phyloP scores from a whole-genome alignment of 2,888 invertebrate genomes.

The Trilocha varians region DNA sequence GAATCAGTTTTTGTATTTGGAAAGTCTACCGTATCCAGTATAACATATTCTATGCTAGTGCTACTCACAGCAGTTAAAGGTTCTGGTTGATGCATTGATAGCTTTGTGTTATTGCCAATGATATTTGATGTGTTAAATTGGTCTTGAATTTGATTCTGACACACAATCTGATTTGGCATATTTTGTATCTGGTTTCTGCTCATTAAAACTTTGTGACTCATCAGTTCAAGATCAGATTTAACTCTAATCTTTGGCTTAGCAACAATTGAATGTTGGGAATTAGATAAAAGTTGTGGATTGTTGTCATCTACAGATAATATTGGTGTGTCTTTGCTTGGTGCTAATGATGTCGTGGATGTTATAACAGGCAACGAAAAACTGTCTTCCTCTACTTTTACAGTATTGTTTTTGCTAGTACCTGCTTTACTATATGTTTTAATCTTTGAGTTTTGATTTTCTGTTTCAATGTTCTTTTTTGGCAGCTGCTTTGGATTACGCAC shows the following conservation, averaged over 20 bases:
- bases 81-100: background rate
- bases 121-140: no score
- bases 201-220: slow-evolving; percentile 34
- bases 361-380: slow-evolving; percentile 39
- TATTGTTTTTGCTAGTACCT: no score
- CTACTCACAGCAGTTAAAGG: background rate
- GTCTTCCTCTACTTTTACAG: slow-evolving; percentile 5
- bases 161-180: background rate
- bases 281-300: background rate
- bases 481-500: slow-evolving; percentile 56
- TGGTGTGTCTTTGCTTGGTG: slow-evolving; percentile 8
- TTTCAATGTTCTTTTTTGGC: slow-evolving; percentile 31
- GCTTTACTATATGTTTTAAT: no score
- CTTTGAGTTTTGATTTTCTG: slow-evolving; percentile 11
- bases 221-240: slow-evolving; percentile 49
- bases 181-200: slow-evolving; percentile 3
- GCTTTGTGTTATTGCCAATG: no score
- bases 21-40: slow-evolving; percentile 42
- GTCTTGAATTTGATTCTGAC: background rate
- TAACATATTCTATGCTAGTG: slow-evolving; percentile 19
- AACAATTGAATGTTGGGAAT: slow-evolving; percentile 1
- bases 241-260: slow-evolving; percentile 49
- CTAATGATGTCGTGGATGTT: slow-evolving; percentile 44
- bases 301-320: slow-evolving; percentile 1
- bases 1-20: slow-evolving; percentile 46